Conservation (phyloP, 2,888 invertebrate genomes). For the Salticus scenicus region DNA sequence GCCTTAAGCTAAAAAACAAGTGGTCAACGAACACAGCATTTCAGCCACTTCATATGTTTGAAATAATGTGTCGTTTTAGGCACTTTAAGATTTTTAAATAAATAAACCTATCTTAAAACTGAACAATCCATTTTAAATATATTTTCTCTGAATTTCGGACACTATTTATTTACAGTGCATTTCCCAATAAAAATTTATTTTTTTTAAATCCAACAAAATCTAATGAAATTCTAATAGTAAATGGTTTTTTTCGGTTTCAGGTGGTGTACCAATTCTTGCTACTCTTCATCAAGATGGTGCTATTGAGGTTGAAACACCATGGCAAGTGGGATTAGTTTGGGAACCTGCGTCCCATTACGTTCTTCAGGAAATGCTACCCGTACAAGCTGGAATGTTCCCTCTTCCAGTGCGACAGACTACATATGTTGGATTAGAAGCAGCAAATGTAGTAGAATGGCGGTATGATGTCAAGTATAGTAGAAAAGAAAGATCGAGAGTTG, state of each 20-base stretch:
- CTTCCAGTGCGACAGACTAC: slow-evolving; percentile 70
- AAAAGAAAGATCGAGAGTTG: slow-evolving; percentile 57
- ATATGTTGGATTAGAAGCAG: slow-evolving; percentile 61
- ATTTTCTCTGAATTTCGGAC: too few species aligned
- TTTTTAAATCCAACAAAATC: too few species aligned
- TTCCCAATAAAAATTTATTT: too few species aligned
- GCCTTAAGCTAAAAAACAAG: too few species aligned
- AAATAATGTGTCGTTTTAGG: too few species aligned
- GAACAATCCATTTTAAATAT: too few species aligned
- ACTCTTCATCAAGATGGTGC: slow-evolving; percentile 71
- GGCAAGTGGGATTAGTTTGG: slow-evolving; percentile 71
- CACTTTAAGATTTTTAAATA: too few species aligned
- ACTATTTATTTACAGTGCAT: too few species aligned
- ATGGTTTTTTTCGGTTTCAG: slow-evolving; percentile 32
- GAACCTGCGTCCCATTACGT: slow-evolving; percentile 71
- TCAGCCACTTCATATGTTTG: too few species aligned
- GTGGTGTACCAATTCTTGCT: slow-evolving; percentile 67
- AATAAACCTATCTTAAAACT: too few species aligned
- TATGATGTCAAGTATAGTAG: slow-evolving; percentile 71
- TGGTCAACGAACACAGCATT: too few species aligned
- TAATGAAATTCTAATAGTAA: too few species aligned
- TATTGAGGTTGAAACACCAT: slow-evolving; percentile 71
- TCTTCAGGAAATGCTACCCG: slow-evolving; percentile 70
- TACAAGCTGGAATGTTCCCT: slow-evolving; percentile 73
- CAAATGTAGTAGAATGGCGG: slow-evolving; percentile 69